phyloP scores from a whole-genome alignment of 2,888 invertebrate species.

The Philaethria dido region DNA sequence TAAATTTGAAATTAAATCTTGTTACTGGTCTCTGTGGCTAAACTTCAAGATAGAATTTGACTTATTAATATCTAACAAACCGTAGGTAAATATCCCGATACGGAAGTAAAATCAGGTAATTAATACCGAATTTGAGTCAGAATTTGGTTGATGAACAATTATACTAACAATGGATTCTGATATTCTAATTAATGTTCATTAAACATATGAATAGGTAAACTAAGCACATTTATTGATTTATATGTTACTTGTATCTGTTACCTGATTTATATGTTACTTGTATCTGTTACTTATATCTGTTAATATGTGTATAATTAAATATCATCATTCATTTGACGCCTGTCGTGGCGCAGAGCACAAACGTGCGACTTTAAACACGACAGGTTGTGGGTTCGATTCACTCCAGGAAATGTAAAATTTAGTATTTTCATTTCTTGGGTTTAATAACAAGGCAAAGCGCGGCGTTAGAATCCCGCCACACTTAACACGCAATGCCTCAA shows the following conservation, averaged over 20 bases:
- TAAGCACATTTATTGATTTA: not conserved
- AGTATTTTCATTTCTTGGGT: too few relatives aligned
- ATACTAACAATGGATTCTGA: conserved; percentile 27
- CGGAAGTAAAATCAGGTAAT: conserved; percentile 54
- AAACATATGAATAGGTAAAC: conserved; percentile 7
- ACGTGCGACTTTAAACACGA: too few relatives aligned
- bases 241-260: not conserved
- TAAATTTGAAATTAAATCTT: conserved; percentile 46
- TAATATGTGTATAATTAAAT: too few relatives aligned
- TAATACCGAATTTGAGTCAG: conserved; percentile 51
- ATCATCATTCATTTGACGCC: too few relatives aligned
- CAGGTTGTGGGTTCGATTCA: too few relatives aligned
- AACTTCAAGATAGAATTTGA: conserved; percentile 43
- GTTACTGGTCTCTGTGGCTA: conserved; percentile 41
- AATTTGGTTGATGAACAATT: conserved; percentile 28
- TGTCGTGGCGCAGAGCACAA: too few relatives aligned
- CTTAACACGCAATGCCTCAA: too few relatives aligned
- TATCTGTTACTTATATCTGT: too few relatives aligned
- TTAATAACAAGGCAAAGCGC: too few relatives aligned
- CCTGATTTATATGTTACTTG: not conserved
- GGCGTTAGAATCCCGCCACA: too few relatives aligned
- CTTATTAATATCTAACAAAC: conserved; percentile 52
- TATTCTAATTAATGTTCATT: conserved; percentile 20
- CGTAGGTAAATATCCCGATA: conserved; percentile 50
- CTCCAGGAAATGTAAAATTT: too few relatives aligned